Conservation (phyloP, 2,888 invertebrate genomes). For the Sesamia inferens region DNA sequence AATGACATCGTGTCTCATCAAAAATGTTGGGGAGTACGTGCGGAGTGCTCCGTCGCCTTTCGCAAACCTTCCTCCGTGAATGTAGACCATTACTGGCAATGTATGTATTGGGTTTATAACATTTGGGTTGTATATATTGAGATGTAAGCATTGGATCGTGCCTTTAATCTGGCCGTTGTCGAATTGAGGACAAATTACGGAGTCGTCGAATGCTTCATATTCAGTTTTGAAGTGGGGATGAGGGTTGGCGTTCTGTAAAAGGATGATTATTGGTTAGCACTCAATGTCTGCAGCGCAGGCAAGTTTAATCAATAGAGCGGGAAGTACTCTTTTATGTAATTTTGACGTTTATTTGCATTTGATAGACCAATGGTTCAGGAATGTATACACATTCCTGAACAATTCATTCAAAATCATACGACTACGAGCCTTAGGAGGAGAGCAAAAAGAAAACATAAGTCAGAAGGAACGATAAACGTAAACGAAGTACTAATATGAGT, state of each 20-base stretch:
- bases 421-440: too few relatives aligned
- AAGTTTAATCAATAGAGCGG: too few relatives aligned
- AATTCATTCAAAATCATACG: too few relatives aligned
- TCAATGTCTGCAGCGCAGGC: background rate
- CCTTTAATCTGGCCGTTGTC: slow-evolving; percentile 14
- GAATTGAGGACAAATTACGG: slow-evolving; percentile 37
- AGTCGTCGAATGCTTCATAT: slow-evolving; percentile 17
- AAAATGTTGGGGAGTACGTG: slow-evolving; percentile 17
- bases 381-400: too few relatives aligned
- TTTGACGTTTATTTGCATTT: too few relatives aligned
- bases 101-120: background rate
- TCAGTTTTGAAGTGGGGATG: slow-evolving; percentile 28
- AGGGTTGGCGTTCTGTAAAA: slow-evolving; percentile 30
- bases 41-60: slow-evolving; percentile 6
- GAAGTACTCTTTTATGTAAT: too few relatives aligned
- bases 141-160: slow-evolving; percentile 36
- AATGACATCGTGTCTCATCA: slow-evolving; percentile 35
- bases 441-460: too few relatives aligned
- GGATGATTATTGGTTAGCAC: background rate
- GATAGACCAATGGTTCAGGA: too few relatives aligned
- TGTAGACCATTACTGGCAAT: slow-evolving; percentile 47
- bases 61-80: slow-evolving; percentile 41
- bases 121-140: slow-evolving; percentile 47
- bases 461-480: too few relatives aligned
- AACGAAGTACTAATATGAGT: too few relatives aligned